Evolutionary conservation across 2,888 invertebrate species (phyloP).

Genomic region (Stenolophus ochropezus): DNA sequence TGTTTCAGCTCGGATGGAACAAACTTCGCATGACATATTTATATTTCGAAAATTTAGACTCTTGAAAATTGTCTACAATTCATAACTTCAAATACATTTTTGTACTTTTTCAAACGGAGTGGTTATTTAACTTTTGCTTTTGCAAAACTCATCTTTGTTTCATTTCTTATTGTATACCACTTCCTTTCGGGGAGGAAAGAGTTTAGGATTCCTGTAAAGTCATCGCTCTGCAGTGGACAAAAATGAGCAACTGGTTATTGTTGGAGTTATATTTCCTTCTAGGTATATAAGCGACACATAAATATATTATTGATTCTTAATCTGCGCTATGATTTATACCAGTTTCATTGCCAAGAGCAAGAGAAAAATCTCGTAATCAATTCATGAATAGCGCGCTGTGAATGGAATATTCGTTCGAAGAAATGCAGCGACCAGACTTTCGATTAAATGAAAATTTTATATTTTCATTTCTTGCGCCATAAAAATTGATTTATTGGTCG

Average conservation of each 20-base stretch:
- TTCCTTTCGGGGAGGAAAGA: constrained; percentile 15
- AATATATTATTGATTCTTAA: constrained; percentile 26
- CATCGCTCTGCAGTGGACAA: constrained; percentile 3
- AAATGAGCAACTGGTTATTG: not conserved
- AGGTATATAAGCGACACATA: constrained; percentile 4
- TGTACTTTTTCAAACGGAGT: too few species aligned
- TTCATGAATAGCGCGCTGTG: not conserved
- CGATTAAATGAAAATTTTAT: not conserved
- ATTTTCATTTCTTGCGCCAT: not conserved
- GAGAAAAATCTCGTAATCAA: not conserved
- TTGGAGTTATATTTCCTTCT: constrained; percentile 20
- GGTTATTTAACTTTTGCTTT: too few species aligned
- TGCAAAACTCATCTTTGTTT: too few species aligned
- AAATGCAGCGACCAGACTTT: not conserved
- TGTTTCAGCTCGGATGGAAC: too few species aligned
- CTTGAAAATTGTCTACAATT: too few species aligned
- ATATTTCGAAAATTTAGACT: too few species aligned
- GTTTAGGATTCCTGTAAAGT: not conserved
- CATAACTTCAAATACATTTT: too few species aligned
- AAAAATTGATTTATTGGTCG: not conserved
- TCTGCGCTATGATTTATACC: constrained; percentile 13
- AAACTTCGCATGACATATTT: too few species aligned
- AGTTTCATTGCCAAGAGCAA: not conserved
- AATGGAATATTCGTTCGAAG: not conserved
- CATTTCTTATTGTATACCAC: too few species aligned